Conservation (phyloP, 2,113 vertebrate genomes). For the Pogona vitticeps region DNA sequence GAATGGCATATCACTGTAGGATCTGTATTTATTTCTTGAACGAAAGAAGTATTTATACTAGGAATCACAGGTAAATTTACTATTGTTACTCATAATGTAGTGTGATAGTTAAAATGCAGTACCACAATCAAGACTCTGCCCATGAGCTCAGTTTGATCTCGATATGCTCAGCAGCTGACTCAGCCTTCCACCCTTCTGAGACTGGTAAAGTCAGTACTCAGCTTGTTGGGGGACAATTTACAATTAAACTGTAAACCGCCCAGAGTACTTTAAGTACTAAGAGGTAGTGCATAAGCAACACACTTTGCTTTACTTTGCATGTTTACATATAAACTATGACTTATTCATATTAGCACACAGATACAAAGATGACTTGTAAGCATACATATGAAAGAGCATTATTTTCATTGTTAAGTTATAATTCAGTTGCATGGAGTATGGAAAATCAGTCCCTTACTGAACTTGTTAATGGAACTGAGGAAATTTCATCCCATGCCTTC, state of each 20-base stretch:
- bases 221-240: too few species aligned
- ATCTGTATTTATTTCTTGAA: slow-evolving; percentile 8
- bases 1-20: background rate
- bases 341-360: background rate
- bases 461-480: slow-evolving; percentile 21
- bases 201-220: too few species aligned
- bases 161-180: too few species aligned
- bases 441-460: background rate
- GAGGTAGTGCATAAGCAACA: too few species aligned
- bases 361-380: background rate
- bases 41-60: slow-evolving; percentile 8
- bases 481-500: background rate
- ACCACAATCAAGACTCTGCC: too few species aligned
- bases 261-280: too few species aligned
- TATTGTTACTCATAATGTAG: background rate
- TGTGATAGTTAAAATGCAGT: background rate
- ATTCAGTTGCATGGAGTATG: background rate
- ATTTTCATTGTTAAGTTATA: slow-evolving; percentile 26
- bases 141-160: too few species aligned
- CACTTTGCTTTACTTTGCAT: too few species aligned
- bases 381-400: background rate
- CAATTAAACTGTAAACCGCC: too few species aligned
- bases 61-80: background rate
- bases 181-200: too few species aligned
- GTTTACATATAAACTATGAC: background rate